A percentile compares a stretch with the other conserved stretches of the same genome.
Evolutionary conservation across 2,113 vertebrate genomes (phyloP).

Genomic region (Scomber japonicus): DNA sequence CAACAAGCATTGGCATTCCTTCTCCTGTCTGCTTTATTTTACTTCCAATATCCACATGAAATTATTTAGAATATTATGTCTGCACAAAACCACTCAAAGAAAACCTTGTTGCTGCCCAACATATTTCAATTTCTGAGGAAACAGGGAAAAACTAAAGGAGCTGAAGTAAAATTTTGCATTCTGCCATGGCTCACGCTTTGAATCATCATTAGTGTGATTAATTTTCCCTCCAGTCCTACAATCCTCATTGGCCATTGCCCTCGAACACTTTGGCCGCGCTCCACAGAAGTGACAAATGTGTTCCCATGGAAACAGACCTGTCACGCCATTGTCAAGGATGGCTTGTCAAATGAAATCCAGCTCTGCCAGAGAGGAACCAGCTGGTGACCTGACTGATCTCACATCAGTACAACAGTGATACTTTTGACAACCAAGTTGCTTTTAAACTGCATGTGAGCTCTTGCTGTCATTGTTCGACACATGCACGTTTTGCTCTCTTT

Average conservation of each 20-base stretch:
- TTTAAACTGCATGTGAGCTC: slow-evolving; percentile 57
- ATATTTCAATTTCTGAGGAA: slow-evolving; percentile 45
- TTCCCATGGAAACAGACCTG: slow-evolving; percentile 82
- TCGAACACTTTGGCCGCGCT: slow-evolving; percentile 56
- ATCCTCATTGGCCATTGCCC: slow-evolving; percentile 65
- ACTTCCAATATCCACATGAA: slow-evolving; percentile 48
- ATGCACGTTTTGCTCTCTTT: slow-evolving; percentile 38
- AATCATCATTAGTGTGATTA: slow-evolving; percentile 78
- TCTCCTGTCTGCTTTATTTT: slow-evolving; percentile 40
- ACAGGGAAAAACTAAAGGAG: slow-evolving; percentile 31
- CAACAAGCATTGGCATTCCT: slow-evolving; percentile 23
- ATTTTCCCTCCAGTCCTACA: slow-evolving; percentile 62
- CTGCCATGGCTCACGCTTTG: slow-evolving; percentile 51
- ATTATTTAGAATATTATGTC: slow-evolving; percentile 50
- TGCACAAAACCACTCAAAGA: slow-evolving; percentile 39
- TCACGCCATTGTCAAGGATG: slow-evolving; percentile 70
- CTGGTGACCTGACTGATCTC: slow-evolving; percentile 80
- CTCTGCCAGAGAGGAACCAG: slow-evolving; percentile 72
- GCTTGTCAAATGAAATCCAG: slow-evolving; percentile 72
- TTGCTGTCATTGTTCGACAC: slow-evolving; percentile 58
- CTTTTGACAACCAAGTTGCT: slow-evolving; percentile 70
- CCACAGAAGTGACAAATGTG: slow-evolving; percentile 64
- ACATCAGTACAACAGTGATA: slow-evolving; percentile 69
- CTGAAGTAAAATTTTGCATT: slow-evolving; percentile 32
- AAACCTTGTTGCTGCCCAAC: slow-evolving; percentile 4